Conservation (phyloP, 2,888 invertebrate species). For the Eustalomyia histrio region DNA sequence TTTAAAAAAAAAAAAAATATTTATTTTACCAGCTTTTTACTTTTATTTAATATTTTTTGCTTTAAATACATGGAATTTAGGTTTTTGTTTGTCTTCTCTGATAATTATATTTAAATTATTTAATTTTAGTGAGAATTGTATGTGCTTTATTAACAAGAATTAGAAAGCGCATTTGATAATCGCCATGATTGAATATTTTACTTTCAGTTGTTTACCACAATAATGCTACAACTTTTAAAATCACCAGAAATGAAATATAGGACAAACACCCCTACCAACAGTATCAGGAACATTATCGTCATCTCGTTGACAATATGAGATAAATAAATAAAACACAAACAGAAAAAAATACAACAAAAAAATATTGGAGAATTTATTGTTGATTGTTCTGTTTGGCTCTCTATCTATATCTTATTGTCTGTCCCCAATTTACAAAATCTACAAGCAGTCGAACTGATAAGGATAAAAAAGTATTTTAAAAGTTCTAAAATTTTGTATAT, state of each 20-base stretch:
- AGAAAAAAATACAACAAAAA: not conserved
- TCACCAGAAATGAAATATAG: not conserved
- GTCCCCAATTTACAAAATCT: not conserved
- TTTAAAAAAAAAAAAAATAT: no score
- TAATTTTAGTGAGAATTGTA: no score
- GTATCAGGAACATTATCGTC: not conserved
- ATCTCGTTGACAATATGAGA: not conserved
- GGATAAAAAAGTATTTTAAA: no score
- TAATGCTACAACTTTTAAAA: no score
- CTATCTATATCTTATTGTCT: not conserved
- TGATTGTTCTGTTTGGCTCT: not conserved
- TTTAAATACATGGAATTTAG: no score
- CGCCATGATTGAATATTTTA: not conserved
- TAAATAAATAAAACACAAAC: not conserved
- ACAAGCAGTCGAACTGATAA: no score
- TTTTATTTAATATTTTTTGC: no score
- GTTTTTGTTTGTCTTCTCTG: no score
- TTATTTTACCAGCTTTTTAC: no score
- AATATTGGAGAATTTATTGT: not conserved
- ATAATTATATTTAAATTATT: no score
- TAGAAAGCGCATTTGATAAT: not conserved
- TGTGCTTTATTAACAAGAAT: no score
- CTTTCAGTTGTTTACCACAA: not conserved
- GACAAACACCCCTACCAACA: not conserved
- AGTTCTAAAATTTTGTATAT: no score